Conservation (phyloP, 2,888 invertebrate genomes). For the Laspeyria flexula region DNA sequence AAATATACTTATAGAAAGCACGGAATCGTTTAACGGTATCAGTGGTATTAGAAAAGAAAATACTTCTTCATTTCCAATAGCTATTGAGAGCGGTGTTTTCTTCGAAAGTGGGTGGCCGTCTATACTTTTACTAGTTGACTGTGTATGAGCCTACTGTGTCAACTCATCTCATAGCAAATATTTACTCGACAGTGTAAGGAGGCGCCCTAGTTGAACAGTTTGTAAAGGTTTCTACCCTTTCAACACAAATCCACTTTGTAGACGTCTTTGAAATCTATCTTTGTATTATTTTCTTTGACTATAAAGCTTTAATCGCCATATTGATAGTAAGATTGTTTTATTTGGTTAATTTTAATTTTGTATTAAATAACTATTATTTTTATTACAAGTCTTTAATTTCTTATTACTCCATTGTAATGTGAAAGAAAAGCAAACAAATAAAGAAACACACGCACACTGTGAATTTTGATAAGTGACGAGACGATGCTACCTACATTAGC, state of each 20-base stretch:
- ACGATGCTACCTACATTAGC: too few relatives aligned
- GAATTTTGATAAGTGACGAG: too few relatives aligned
- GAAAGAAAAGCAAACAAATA: too few relatives aligned
- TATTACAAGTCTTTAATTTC: too few relatives aligned
- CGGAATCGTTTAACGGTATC: too few relatives aligned
- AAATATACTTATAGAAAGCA: too few relatives aligned
- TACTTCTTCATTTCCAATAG: too few relatives aligned
- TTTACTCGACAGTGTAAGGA: slow-evolving; percentile 62
- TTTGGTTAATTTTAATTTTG: slow-evolving; percentile 12
- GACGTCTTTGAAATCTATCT: slow-evolving; percentile 48
- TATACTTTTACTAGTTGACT: slow-evolving; percentile 44
- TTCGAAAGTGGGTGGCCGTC: slow-evolving; percentile 27
- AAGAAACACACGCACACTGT: too few relatives aligned
- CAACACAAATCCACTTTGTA: slow-evolving; percentile 64
- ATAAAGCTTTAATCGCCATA: slow-evolving; percentile 45
- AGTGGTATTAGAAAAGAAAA: too few relatives aligned
- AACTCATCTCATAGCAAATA: slow-evolving; percentile 74
- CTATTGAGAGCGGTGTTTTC: slow-evolving; percentile 17
- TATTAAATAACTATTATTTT: slow-evolving; percentile 2
- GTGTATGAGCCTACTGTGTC: slow-evolving; percentile 56
- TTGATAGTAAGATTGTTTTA: slow-evolving; percentile 35
- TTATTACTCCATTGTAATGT: too few relatives aligned
- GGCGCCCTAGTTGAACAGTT: slow-evolving; percentile 62
- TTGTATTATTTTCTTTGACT: slow-evolving; percentile 50
- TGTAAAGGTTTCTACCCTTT: slow-evolving; percentile 59